Percentiles rank a stretch among this genome's conserved stretches.
phyloP scores from a whole-genome alignment of 2,888 invertebrate genomes.

The Leptura quadrifasciata region DNA sequence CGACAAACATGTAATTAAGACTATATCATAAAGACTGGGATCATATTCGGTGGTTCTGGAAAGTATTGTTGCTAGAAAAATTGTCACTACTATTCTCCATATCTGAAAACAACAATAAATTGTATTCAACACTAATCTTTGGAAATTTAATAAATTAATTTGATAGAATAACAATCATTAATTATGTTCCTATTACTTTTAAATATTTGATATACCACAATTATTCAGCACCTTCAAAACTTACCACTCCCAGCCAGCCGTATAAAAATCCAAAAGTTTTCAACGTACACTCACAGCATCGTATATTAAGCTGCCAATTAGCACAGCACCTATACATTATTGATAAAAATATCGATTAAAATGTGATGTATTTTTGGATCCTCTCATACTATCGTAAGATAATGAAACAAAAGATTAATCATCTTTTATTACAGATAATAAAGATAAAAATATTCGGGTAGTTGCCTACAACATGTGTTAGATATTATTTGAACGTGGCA shows the following conservation, averaged over 20 bases:
- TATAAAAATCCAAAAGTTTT: conserved; percentile 18
- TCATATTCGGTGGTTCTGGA: conserved; percentile 11
- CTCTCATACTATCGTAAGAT: conserved; percentile 15
- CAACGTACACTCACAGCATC: conserved; percentile 14
- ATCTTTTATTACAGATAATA: conserved; percentile 1
- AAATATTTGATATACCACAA: no score
- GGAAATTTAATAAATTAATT: no score
- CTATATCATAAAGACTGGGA: conserved; percentile 12
- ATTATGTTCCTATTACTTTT: no score
- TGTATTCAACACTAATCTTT: no score
- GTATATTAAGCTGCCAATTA: background rate
- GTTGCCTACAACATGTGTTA: conserved; percentile 4
- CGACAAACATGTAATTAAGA: background rate
- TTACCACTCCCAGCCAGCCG: conserved; percentile 32
- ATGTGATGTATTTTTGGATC: background rate
- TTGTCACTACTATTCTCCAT: conserved; percentile 1
- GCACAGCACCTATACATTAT: conserved; percentile 1
- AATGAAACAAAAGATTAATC: background rate
- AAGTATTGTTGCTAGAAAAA: conserved; percentile 19
- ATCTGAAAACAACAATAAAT: conserved; percentile 26
- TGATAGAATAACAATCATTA: no score
- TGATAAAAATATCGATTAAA: conserved; percentile 1
- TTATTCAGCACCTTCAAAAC: background rate
- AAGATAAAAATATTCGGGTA: conserved; percentile 2
- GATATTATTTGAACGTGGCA: background rate